phyloP scores from a whole-genome alignment of 1,140 invertebrate genomes.

The Pinna nobilis region DNA sequence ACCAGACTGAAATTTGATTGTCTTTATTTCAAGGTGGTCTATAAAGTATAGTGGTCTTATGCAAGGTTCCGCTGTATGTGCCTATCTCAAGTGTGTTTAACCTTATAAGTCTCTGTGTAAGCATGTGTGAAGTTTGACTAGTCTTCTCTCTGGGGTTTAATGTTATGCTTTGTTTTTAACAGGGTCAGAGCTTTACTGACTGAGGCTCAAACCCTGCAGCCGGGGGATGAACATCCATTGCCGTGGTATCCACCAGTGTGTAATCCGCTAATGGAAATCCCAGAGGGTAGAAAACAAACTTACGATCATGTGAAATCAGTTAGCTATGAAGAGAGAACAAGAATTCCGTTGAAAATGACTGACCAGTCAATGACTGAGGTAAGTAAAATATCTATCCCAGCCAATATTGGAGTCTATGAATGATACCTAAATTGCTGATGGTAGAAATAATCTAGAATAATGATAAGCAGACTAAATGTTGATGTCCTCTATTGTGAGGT shows the following conservation, averaged over 20 bases:
- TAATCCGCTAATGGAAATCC: slow-evolving; percentile 71
- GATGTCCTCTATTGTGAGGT: too few relatives aligned
- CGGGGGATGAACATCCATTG: slow-evolving; percentile 80
- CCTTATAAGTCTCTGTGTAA: too few relatives aligned
- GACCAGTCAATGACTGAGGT: slow-evolving; percentile 73
- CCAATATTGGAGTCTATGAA: too few relatives aligned
- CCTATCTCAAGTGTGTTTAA: too few relatives aligned
- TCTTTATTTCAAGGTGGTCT: too few relatives aligned
- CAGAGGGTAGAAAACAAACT: slow-evolving; percentile 59
- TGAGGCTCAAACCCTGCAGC: slow-evolving; percentile 79
- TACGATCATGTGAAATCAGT: slow-evolving; percentile 74
- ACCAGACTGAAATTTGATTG: too few relatives aligned
- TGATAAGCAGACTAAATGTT: too few relatives aligned
- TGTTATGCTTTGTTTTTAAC: not conserved
- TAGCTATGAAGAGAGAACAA: slow-evolving; percentile 66
- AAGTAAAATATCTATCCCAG: slow-evolving; percentile 3
- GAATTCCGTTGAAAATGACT: slow-evolving; percentile 69
- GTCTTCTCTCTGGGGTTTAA: not conserved
- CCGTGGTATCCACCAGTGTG: slow-evolving; percentile 86
- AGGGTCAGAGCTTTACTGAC: slow-evolving; percentile 74
- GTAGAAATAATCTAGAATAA: too few relatives aligned
- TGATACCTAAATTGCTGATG: too few relatives aligned
- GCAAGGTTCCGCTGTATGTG: too few relatives aligned
- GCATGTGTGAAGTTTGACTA: too few relatives aligned
- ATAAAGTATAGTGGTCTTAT: too few relatives aligned